Conservation (phyloP, 2,888 invertebrate genomes). For the Andrena bicolor region DNA sequence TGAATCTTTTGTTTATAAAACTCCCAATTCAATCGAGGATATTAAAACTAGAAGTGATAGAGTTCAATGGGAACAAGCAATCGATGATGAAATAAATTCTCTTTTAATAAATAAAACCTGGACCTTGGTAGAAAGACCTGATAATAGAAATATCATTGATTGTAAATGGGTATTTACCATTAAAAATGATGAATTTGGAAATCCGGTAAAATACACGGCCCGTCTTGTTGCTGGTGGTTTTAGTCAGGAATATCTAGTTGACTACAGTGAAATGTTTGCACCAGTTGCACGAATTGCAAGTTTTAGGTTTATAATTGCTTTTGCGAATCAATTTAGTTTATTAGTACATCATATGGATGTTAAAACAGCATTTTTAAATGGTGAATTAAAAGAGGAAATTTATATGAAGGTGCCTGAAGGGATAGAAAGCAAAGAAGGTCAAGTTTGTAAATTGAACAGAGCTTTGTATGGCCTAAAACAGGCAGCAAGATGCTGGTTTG, state of each 20-base stretch:
- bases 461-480: not conserved
- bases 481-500: too few species aligned
- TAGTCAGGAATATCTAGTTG: constrained; percentile 50
- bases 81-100: constrained; percentile 13
- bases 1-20: not conserved
- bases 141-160: not conserved
- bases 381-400: constrained; percentile 54
- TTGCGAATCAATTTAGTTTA: constrained; percentile 48
- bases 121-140: not conserved
- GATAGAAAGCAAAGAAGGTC: constrained; percentile 7
- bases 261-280: constrained; percentile 9
- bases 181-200: constrained; percentile 43
- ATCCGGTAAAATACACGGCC: constrained; percentile 51
- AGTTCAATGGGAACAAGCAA: constrained; percentile 4
- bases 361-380: constrained; percentile 50
- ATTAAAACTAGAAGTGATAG: constrained; percentile 1
- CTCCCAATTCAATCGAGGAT: not conserved
- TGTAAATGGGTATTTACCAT: not conserved
- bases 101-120: constrained; percentile 2
- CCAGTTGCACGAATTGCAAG: constrained; percentile 51
- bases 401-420: constrained; percentile 58
- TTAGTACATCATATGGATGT: constrained; percentile 54
- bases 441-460: constrained; percentile 54
- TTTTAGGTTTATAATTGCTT: constrained; percentile 55
- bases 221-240: constrained; percentile 48